Conservation (phyloP, 35 echinoderm and acorn worm species). For the Lytechinus variegatus region DNA sequence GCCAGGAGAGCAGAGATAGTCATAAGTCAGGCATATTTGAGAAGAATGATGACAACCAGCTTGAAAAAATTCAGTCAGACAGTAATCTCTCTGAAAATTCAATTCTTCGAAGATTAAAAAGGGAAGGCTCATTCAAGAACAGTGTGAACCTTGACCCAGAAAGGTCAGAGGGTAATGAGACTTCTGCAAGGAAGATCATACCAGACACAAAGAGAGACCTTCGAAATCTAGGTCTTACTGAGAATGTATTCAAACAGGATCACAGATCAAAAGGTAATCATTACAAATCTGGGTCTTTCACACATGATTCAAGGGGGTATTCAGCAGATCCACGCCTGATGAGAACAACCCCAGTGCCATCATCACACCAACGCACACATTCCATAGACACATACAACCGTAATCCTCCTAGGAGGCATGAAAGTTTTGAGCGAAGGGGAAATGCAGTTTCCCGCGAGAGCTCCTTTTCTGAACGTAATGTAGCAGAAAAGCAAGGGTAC, state of each 20-base stretch:
- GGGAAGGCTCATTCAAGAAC: conserved; percentile 35
- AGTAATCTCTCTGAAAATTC: conserved; percentile 15
- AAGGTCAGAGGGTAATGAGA: conserved; percentile 36
- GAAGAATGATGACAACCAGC: neutral
- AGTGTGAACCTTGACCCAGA: neutral
- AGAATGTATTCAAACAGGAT: neutral
- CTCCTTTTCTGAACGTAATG: neutral
- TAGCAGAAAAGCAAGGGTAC: neutral
- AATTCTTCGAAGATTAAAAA: conserved; percentile 36
- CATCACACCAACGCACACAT: conserved; percentile 42
- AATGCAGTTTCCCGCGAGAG: neutral
- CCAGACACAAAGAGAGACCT: conserved; percentile 28
- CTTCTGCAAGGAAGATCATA: conserved; percentile 25
- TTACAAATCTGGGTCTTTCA: conserved; percentile 32
- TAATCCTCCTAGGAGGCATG: neutral
- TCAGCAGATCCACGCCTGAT: neutral
- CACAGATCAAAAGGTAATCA: neutral
- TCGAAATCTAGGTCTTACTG: neutral
- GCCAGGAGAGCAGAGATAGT: conserved; percentile 26
- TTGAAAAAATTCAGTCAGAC: neutral
- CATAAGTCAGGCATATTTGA: conserved; percentile 14
- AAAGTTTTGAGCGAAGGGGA: conserved; percentile 8
- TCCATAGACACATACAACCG: conserved; percentile 25
- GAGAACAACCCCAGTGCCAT: neutral
- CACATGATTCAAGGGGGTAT: neutral